Evolutionary conservation across 1,140 invertebrate species (phyloP).

Genomic region (Diorhabda sublineata): DNA sequence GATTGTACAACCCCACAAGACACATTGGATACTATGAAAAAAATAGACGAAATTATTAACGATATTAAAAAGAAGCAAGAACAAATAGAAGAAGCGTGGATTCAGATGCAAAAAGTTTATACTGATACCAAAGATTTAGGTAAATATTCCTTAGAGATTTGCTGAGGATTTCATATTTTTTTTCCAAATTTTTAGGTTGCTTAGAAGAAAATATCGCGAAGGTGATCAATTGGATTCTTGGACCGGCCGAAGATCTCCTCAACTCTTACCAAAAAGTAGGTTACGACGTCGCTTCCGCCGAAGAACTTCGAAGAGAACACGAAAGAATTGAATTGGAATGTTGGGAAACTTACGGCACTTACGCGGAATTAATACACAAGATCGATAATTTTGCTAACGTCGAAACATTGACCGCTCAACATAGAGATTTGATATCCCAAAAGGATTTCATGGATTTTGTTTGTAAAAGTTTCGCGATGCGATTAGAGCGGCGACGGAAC

Average conservation of each 20-base stretch:
- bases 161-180: neutral
- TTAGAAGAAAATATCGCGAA: constrained; percentile 61
- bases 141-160: neutral
- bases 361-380: constrained; percentile 70
- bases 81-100: constrained; percentile 59
- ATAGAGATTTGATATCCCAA: constrained; percentile 59
- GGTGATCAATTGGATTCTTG: constrained; percentile 71
- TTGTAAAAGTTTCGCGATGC: constrained; percentile 69
- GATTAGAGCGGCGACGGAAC: constrained; percentile 70
- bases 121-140: constrained; percentile 58
- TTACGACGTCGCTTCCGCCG: constrained; percentile 65
- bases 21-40: constrained; percentile 55
- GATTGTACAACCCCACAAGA: constrained; percentile 55
- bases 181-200: constrained; percentile 55
- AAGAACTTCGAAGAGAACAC: constrained; percentile 65
- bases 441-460: constrained; percentile 78
- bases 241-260: constrained; percentile 67
- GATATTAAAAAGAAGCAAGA: constrained; percentile 58
- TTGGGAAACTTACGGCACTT: constrained; percentile 69
- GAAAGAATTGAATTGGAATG: constrained; percentile 74
- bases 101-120: constrained; percentile 56
- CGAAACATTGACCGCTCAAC: constrained; percentile 48
- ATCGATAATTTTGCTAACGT: constrained; percentile 54
- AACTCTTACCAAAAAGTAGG: constrained; percentile 68
- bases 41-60: constrained; percentile 55